Evolutionary conservation across 2,888 invertebrate species (phyloP), one percentile per base, ranked within the genome.

Genomic region (Scaptomyza cyrtandrae): DNA sequence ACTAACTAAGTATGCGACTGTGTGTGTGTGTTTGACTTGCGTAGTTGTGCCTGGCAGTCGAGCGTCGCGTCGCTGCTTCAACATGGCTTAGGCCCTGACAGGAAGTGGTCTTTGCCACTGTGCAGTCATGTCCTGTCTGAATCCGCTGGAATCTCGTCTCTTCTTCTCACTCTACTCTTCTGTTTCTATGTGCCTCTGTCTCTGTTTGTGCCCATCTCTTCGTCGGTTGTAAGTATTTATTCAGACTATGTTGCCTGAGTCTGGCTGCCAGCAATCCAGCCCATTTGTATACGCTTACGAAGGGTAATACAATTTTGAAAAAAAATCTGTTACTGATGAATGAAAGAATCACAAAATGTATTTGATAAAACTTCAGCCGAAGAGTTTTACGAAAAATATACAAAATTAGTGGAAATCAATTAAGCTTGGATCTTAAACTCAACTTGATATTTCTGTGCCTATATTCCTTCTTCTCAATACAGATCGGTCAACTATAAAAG

Each of bases 101-200:
- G 86, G 86, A 86, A 84, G 88, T 86, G 80, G 80, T 73, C 86
- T 71, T 85, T 71, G 83, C 75, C 53, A 66, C 82, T 75, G 70
- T 71, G 66, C 61, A 80, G 87, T 81, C 87, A 56, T 84, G 87
- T 81, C 82, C 66, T 56, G 57, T 27, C 69, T 57, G 66, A 61
- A 41, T 16, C 52, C 56, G 58, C 44, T 58, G 49, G 56, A 49
- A 53, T 66, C 67, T 60, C 53, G 16, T 39, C 55, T 46, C 31
- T 39, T 9, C 14, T 27, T 19, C 45, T 6, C 50, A 24, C 33
- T 6, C 41, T 35, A 0, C 13, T 19, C 43, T 13, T 3, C 33
- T 14, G 11, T 2, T 44, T n/a, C 49, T 41, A 10, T 10, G 19
- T 19, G 19, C 19, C 7, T 14, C 33, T 35, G 10, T 10, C 13